A percentile compares a stretch with the other conserved stretches of the same genome.
Conservation (phyloP, 2,797 vertebrate genomes). For the Eulemur albifrons region DNA sequence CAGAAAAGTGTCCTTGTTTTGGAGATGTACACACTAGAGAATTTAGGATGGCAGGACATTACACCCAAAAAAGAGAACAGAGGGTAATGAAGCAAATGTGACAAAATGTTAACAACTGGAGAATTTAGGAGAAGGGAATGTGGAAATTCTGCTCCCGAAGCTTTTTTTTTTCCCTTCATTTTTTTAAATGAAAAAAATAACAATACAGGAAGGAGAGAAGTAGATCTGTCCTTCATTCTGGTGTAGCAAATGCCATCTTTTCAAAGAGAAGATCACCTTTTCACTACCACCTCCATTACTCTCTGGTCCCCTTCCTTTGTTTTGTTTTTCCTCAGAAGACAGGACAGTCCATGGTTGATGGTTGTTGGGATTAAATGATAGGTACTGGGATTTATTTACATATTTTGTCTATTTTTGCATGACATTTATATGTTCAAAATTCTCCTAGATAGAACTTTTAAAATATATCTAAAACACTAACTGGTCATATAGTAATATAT, state of each 20-base stretch:
- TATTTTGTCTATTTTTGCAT: neutral
- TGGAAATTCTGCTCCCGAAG: conserved; percentile 14
- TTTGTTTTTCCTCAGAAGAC: neutral
- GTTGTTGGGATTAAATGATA: neutral
- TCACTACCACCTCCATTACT: neutral
- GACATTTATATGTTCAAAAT: neutral
- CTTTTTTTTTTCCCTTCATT: neutral
- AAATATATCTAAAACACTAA: neutral
- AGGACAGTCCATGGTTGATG: neutral
- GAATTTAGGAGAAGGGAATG: neutral
- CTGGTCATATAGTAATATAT: neutral
- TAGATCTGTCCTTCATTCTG: neutral
- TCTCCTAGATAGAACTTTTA: neutral
- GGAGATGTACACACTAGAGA: neutral
- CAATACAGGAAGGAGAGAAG: neutral
- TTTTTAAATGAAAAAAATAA: neutral
- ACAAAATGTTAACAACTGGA: neutral
- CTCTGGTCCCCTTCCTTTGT: neutral
- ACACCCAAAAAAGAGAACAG: neutral
- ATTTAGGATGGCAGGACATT: neutral
- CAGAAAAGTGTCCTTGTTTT: neutral
- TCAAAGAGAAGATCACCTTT: neutral
- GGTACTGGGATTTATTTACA: neutral
- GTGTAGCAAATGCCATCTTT: neutral
- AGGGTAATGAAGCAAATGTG: neutral